A percentile compares a stretch with the other conserved stretches of the same genome.
These are phyloP conservation scores for Zoanthus solanderi DNA, from an alignment of 92 coral and sea anemone species.

Conservation along the genomic window DNA sequence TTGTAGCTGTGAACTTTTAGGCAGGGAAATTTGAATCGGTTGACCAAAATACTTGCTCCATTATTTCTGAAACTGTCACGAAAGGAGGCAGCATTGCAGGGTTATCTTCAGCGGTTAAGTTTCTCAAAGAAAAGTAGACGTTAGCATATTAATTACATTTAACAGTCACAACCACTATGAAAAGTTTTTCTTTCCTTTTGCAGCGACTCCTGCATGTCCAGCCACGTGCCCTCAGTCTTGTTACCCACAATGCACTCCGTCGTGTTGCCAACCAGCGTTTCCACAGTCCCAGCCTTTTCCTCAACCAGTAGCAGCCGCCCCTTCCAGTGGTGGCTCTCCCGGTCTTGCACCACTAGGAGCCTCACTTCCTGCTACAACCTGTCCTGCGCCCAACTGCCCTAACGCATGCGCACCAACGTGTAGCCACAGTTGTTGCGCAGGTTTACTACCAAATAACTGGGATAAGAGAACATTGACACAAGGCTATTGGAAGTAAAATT, in stretches of 20 bases:
- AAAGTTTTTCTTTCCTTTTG: neutral
- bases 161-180: neutral
- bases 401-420: constrained; percentile 95
- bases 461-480: constrained; percentile 65
- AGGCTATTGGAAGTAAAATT: constrained; percentile 2
- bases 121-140: no score
- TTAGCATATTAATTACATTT: neutral
- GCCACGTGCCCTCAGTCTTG: constrained; percentile 76
- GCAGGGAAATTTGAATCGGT: no score
- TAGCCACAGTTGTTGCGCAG: constrained; percentile 74
- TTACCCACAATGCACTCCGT: constrained; percentile 72
- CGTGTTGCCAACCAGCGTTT: constrained; percentile 64
- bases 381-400: constrained; percentile 80
- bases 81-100: no score
- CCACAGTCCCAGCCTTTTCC: constrained; percentile 60
- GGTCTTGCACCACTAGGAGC: constrained; percentile 37
- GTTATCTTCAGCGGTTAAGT: no score
- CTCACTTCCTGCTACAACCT: constrained; percentile 40
- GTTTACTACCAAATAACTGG: constrained; percentile 75
- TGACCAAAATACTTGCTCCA: no score
- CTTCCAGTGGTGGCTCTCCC: constrained; percentile 20
- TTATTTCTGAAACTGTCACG: no score
- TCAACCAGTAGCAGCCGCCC: constrained; percentile 41
- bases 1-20: no score
- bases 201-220: constrained; percentile 56